Conservation (phyloP, 53 echinoderm and acorn worm species). For the Apostichopus leukothele region DNA sequence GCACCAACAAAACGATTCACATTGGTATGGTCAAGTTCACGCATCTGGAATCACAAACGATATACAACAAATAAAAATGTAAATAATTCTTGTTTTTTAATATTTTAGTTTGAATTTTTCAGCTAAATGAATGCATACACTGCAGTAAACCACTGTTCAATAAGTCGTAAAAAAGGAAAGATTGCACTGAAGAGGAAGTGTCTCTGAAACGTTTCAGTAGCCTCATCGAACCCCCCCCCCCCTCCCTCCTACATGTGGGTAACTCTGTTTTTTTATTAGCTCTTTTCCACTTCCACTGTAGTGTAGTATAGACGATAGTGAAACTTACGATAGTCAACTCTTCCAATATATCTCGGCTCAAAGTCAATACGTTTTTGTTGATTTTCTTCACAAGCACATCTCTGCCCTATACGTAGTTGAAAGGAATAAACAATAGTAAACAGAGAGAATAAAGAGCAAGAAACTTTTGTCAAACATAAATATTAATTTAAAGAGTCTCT, state of each 20-base stretch:
- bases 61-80: background rate
- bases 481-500: too few relatives aligned
- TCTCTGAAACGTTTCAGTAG: too few relatives aligned
- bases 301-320: too few relatives aligned
- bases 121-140: background rate
- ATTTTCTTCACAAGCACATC: conserved; percentile 75
- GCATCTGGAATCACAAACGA: conserved; percentile 55
- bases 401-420: conserved; percentile 55
- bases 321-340: conserved; percentile 77
- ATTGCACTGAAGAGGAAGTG: too few relatives aligned
- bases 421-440: background rate
- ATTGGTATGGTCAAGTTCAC: conserved; percentile 81
- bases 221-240: too few relatives aligned
- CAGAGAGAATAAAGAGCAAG: background rate
- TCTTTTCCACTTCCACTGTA: too few relatives aligned
- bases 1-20: conserved; percentile 84
- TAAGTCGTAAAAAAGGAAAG: too few relatives aligned
- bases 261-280: too few relatives aligned
- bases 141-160: too few relatives aligned
- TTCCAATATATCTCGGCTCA: conserved; percentile 61
- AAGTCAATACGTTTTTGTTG: conserved; percentile 51
- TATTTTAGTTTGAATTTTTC: background rate
- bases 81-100: background rate
- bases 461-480: too few relatives aligned
- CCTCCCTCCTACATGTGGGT: too few relatives aligned